Conservation (phyloP, 1,140 invertebrate genomes). For the Drosophila triauraria region DNA sequence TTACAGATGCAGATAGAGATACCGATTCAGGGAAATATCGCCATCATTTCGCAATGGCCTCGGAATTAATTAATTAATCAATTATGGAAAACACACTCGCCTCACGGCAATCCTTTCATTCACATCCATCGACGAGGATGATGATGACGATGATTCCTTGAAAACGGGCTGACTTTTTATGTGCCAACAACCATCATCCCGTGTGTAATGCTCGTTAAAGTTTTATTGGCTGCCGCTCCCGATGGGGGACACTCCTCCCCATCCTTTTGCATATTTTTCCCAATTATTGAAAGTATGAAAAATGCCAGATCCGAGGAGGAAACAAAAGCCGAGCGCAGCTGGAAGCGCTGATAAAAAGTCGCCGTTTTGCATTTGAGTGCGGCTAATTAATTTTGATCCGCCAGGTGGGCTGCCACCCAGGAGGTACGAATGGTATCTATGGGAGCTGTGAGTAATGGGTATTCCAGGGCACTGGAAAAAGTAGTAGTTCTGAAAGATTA, state of each 20-base stretch:
- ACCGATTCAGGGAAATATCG: conserved; percentile 26
- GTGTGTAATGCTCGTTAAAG: conserved; percentile 53
- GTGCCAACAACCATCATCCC: conserved; percentile 25
- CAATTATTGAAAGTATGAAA: conserved; percentile 70
- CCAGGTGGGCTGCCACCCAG: conserved; percentile 57
- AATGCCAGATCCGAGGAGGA: conserved; percentile 33
- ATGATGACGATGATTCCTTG: conserved; percentile 52
- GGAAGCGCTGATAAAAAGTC: conserved; percentile 54
- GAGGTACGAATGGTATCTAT: background rate
- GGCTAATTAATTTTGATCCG: conserved; percentile 76
- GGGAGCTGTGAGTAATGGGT: conserved; percentile 17
- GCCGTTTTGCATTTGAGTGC: conserved; percentile 45
- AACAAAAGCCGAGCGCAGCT: conserved; percentile 61
- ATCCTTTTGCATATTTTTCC: conserved; percentile 36
- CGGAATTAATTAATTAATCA: conserved; percentile 76
- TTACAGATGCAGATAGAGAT: conserved; percentile 6
- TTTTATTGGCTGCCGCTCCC: conserved; percentile 63
- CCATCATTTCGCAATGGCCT: conserved; percentile 42
- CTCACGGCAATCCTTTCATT: conserved; percentile 15
- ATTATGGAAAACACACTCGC: conserved; percentile 73
- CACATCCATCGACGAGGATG: conserved; percentile 29
- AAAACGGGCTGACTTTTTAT: conserved; percentile 64
- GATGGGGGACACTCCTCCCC: conserved; percentile 19
- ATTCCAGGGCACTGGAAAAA: background rate
- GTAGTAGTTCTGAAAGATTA: background rate